phyloP scores from a whole-genome alignment of 2,113 vertebrate species.

The Syrmaticus mikado region DNA sequence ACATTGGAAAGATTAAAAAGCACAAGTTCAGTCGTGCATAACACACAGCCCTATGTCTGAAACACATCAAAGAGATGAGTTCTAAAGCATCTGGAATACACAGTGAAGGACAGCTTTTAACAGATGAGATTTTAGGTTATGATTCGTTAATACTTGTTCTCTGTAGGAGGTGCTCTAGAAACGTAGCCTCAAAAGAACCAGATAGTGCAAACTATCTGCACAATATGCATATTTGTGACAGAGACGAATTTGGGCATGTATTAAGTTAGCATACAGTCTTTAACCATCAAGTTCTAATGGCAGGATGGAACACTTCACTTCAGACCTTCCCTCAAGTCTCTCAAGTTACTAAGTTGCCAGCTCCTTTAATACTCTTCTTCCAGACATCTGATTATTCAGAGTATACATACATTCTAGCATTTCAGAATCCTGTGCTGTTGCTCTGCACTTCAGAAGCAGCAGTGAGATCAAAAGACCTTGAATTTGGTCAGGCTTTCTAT shows the following conservation, averaged over 20 bases:
- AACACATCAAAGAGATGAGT: background rate
- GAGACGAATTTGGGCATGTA: background rate
- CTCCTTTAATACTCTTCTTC: background rate
- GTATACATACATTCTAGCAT: background rate
- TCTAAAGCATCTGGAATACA: background rate
- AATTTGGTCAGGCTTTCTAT: background rate
- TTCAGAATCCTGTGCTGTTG: background rate
- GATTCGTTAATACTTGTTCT: background rate
- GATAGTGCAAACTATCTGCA: background rate
- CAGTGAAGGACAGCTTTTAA: background rate
- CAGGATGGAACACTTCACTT: background rate
- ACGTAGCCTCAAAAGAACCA: background rate
- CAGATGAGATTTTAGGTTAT: background rate
- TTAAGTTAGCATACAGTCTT: background rate
- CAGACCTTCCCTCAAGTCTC: background rate
- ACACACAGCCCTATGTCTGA: background rate
- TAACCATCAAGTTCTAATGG: background rate
- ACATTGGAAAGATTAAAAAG: background rate
- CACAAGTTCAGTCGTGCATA: background rate
- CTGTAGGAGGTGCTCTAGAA: background rate
- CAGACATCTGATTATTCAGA: background rate
- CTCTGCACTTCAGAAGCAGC: background rate
- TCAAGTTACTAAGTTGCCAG: background rate
- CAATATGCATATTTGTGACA: background rate
- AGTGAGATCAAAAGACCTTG: background rate